Evolutionary conservation across 2,888 invertebrate genomes (phyloP).

Genomic region (Lasioglossum zephyrum): DNA sequence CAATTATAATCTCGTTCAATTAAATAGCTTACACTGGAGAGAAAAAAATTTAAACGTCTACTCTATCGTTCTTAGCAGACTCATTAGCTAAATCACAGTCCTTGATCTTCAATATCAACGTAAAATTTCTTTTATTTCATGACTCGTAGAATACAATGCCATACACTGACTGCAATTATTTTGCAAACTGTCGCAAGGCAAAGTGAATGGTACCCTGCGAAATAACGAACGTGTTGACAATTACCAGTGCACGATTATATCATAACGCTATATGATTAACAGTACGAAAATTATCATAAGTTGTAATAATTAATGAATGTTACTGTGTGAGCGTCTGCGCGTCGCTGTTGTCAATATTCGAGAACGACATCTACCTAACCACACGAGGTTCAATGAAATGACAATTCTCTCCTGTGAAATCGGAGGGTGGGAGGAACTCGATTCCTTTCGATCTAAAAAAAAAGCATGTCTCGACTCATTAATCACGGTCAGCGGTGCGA

Average conservation of each 20-base stretch:
- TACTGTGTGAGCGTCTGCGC: conserved; percentile 56
- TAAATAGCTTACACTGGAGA: neutral
- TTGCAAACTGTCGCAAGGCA: neutral
- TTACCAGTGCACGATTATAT: conserved; percentile 65
- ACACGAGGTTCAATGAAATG: conserved; percentile 5
- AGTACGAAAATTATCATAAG: conserved; percentile 47
- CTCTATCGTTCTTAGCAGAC: neutral
- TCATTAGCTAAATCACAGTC: no score
- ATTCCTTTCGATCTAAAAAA: conserved; percentile 9
- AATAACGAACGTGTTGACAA: conserved; percentile 49
- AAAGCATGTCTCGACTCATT: conserved; percentile 35
- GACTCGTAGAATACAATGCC: no score
- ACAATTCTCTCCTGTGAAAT: neutral
- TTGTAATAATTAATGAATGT: conserved; percentile 50
- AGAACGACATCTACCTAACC: conserved; percentile 3
- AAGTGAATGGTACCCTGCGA: conserved; percentile 1
- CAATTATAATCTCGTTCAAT: neutral
- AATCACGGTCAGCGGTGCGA: conserved; percentile 26
- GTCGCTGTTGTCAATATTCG: conserved; percentile 61
- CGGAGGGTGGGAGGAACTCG: neutral
- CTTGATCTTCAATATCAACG: no score
- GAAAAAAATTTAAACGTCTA: neutral
- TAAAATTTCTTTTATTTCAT: no score
- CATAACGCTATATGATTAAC: conserved; percentile 56
- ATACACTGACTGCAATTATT: neutral